Conservation (phyloP, 2,888 invertebrate genomes). For the Megalurothrips usitatus region DNA sequence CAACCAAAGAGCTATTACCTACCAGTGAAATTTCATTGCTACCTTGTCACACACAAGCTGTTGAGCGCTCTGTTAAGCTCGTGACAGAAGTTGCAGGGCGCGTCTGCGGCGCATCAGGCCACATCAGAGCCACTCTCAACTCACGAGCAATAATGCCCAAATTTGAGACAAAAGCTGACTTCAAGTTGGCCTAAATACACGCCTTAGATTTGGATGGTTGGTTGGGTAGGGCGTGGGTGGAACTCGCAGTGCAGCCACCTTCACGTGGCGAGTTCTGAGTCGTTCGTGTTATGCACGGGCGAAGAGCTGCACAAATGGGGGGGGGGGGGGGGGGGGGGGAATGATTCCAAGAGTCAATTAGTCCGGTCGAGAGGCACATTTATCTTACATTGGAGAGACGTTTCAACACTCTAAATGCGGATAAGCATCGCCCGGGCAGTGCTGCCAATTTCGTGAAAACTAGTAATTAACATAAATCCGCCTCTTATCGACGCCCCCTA, state of each 20-base stretch:
- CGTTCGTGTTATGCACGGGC: slow-evolving; percentile 25
- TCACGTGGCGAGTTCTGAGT: slow-evolving; percentile 33
- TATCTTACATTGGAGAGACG: no score
- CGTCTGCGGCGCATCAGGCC: slow-evolving; percentile 31
- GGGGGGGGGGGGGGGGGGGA: no score
- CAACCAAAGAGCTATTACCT: slow-evolving; percentile 1
- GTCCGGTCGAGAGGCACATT: no score
- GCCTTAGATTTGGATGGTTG: slow-evolving; percentile 33
- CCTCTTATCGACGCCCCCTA: no score
- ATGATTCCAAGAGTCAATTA: no score
- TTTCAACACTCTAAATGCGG: no score
- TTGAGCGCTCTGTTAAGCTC: slow-evolving; percentile 36
- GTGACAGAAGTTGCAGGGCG: slow-evolving; percentile 36
- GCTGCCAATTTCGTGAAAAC: no score
- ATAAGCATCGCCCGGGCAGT: no score
- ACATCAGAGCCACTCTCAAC: slow-evolving; percentile 26
- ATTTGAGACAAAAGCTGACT: background rate
- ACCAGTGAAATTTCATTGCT: slow-evolving; percentile 25
- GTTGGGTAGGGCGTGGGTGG: slow-evolving; percentile 33
- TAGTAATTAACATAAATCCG: no score
- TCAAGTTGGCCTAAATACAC: background rate
- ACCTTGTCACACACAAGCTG: slow-evolving; percentile 37
- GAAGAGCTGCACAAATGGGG: slow-evolving; percentile 31
- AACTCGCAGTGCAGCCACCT: slow-evolving; percentile 31
- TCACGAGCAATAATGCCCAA: background rate